Conservation (phyloP, 1,140 invertebrate genomes). For the Pseudomyrmex cubaensis region DNA sequence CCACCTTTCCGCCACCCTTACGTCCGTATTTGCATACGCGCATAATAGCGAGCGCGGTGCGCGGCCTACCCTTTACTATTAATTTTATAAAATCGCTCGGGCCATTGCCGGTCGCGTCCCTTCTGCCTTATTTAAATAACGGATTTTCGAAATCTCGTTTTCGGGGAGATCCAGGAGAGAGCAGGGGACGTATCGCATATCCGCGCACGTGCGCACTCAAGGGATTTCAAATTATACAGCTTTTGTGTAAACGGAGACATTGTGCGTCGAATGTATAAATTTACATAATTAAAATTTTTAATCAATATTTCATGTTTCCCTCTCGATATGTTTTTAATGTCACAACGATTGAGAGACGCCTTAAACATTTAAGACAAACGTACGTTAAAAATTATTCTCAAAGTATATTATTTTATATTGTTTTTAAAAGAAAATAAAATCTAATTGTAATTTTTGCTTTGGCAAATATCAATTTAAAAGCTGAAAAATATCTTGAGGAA, state of each 20-base stretch:
- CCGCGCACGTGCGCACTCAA: constrained; percentile 46
- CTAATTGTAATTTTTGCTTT: neutral
- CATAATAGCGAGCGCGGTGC: constrained; percentile 80
- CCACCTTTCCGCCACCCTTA: constrained; percentile 59
- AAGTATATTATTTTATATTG: too few relatives aligned
- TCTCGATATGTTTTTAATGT: neutral
- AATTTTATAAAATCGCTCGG: constrained; percentile 86
- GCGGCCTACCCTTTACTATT: constrained; percentile 84
- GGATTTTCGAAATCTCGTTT: constrained; percentile 85
- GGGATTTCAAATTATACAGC: neutral
- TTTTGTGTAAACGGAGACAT: neutral
- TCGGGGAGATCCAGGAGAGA: constrained; percentile 59
- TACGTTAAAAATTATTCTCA: neutral
- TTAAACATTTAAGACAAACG: neutral
- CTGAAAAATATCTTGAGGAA: neutral
- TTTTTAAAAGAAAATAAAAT: neutral
- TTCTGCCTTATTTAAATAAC: constrained; percentile 84
- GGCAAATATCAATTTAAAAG: neutral
- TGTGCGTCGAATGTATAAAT: neutral
- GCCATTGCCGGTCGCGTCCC: constrained; percentile 73
- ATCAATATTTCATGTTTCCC: neutral
- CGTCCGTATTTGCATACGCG: constrained; percentile 84
- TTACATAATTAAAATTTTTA: constrained; percentile 1
- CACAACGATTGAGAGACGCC: neutral
- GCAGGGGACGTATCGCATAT: constrained; percentile 14